Percentiles rank a stretch among this genome's conserved stretches.
These are phyloP conservation scores for Cecropterus lyciades DNA, from an alignment of 1,140 invertebrate species.

Conservation along the genomic window DNA sequence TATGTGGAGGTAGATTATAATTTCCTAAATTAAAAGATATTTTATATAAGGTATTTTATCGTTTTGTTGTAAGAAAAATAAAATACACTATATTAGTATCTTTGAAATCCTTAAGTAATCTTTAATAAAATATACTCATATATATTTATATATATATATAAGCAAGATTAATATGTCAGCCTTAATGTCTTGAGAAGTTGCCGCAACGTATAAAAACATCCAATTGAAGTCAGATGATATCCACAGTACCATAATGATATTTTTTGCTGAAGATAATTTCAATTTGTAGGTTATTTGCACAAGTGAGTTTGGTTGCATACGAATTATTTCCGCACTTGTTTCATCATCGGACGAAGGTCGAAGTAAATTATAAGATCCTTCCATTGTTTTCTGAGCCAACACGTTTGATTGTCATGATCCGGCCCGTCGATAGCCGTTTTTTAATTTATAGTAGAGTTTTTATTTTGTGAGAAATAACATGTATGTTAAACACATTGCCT, in stretches of 20 bases:
- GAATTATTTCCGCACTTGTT: constrained; percentile 20
- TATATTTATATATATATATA: too few relatives aligned
- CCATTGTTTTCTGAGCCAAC: constrained; percentile 24
- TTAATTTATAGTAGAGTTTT: not conserved
- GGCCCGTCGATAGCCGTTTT: constrained; percentile 1
- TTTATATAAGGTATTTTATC: too few relatives aligned
- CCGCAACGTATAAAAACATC: not conserved
- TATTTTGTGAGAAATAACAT: too few relatives aligned
- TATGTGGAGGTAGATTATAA: too few relatives aligned
- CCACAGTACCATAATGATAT: not conserved
- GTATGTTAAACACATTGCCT: too few relatives aligned
- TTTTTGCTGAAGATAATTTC: constrained; percentile 9
- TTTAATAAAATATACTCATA: too few relatives aligned
- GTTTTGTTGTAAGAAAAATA: too few relatives aligned
- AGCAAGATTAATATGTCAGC: not conserved
- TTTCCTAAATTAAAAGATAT: too few relatives aligned
- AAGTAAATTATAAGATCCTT: constrained; percentile 26
- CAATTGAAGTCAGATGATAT: not conserved
- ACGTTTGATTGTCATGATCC: constrained; percentile 10
- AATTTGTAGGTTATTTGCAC: constrained; percentile 8
- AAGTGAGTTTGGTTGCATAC: constrained; percentile 1
- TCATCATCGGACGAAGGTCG: constrained; percentile 13
- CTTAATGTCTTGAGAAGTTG: not conserved
- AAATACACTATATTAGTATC: too few relatives aligned
- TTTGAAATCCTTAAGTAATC: too few relatives aligned